Conservation (phyloP, 1,140 invertebrate genomes). For the Tetramorium simillimum region DNA sequence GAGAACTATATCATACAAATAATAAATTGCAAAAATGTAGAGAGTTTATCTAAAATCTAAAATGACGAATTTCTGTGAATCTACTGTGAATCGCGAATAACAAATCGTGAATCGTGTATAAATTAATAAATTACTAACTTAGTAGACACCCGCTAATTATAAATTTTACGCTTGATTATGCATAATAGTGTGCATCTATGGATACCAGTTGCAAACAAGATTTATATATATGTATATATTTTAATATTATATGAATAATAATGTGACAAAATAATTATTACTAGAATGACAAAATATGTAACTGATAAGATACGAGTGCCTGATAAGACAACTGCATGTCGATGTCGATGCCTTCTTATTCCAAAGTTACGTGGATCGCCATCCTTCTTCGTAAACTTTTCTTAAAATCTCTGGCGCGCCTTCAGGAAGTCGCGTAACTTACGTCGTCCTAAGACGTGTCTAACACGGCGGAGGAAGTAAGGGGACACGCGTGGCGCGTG, state of each 20-base stretch:
- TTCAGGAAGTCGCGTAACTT: constrained; percentile 17
- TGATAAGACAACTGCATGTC: not conserved
- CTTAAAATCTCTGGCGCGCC: not conserved
- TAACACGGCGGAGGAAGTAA: constrained; percentile 45
- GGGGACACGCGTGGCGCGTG: constrained; percentile 26
- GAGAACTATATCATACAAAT: too few relatives aligned
- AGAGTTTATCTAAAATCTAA: not conserved
- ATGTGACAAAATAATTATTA: not conserved
- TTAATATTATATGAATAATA: not conserved
- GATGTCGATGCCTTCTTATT: not conserved
- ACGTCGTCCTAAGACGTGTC: constrained; percentile 41
- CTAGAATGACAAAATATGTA: not conserved
- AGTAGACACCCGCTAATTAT: not conserved
- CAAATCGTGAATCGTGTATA: not conserved
- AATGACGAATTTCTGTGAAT: not conserved
- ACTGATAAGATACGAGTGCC: not conserved
- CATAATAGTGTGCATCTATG: not conserved
- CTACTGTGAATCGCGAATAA: not conserved
- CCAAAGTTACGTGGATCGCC: not conserved
- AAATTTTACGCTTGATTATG: not conserved
- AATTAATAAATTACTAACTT: not conserved
- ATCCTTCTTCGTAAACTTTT: not conserved
- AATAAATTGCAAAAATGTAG: too few relatives aligned
- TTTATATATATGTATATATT: not conserved
- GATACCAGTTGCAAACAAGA: not conserved